phyloP scores from a whole-genome alignment of 2,797 vertebrate species.

The Crenuchus spilurus region DNA sequence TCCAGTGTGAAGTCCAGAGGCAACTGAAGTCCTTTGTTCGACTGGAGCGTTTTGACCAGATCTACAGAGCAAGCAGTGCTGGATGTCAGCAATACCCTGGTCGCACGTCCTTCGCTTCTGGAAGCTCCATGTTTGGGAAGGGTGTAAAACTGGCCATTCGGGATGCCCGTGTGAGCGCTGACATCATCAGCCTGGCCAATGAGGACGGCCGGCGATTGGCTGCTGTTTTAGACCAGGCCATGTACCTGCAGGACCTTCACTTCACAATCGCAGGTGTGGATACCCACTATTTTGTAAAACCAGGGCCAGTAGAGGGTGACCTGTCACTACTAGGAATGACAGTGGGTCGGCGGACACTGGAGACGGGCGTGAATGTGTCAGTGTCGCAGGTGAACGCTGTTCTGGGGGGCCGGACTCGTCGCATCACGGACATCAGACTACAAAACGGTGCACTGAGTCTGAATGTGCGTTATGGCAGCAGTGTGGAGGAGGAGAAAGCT shows the following conservation, averaged over 20 bases:
- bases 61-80: constrained; percentile 87
- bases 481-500: constrained; percentile 90
- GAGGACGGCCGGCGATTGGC: constrained; percentile 93
- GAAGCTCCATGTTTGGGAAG: constrained; percentile 91
- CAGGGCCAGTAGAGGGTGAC: constrained; percentile 88
- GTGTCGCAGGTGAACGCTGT: constrained; percentile 96
- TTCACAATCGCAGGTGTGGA: constrained; percentile 90
- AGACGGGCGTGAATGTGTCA: constrained; percentile 94
- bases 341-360: constrained; percentile 90
- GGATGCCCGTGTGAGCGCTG: constrained; percentile 87
- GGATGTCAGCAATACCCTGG: constrained; percentile 84
- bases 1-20: constrained; percentile 97
- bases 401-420: constrained; percentile 91
- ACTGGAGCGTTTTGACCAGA: constrained; percentile 90
- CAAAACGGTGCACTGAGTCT: constrained; percentile 85
- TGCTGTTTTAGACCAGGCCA: constrained; percentile 88
- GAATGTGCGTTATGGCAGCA: constrained; percentile 93
- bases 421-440: constrained; percentile 94
- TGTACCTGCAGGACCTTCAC: constrained; percentile 92
- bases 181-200: constrained; percentile 94
- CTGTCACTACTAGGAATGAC: constrained; percentile 93
- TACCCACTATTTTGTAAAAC: constrained; percentile 94
- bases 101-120: constrained; percentile 85
- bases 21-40: constrained; percentile 97
- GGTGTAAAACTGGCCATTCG: constrained; percentile 95